Evolutionary conservation across 2,888 invertebrate genomes (phyloP), one percentile per base, ranked within the genome.

Genomic region (Mesorhabditis spiculigera): DNA sequence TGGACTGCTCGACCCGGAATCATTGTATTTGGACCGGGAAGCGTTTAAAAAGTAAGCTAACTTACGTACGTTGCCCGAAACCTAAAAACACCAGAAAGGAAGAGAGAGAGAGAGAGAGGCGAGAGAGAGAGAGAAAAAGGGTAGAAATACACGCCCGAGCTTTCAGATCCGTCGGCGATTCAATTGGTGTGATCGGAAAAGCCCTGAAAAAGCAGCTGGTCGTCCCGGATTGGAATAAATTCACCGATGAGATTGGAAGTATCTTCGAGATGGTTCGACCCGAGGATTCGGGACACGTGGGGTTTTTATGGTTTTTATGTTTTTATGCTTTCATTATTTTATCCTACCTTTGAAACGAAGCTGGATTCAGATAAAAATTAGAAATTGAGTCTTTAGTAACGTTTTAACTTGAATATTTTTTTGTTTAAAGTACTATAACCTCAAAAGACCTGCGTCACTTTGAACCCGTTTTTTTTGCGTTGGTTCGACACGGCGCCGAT

Each of bases 171-270:
- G 79, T 84, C 44, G 84, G 82, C 65, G 78, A 76, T 16, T 78
- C 79, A 66, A 84, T 85, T 65, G 79, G 81, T 16, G 78, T 85
- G 42, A 81, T 85, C 58, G 76, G 80, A n/a, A 84, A 81, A 67
- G 83, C 85, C 4, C 73, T 85, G 61, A 79, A 93, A 58, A 93
- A 93, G 86, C 93, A 95, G 86, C 94, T 96, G 86, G 92, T 95
- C 71, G 93, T 97, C 80, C 96, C 96, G 8, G 95, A 96, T 86
- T 95, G 94, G 87, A 90, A 91, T 72, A 91, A 91, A 70, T 96
- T 96, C 86, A 92, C 92, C 61, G 92, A 93, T 86, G 91, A 93
- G 84, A 91, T 96, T 74, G 94, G 94, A 86, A 93, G 94, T 78
- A 93, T 96, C 87, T 97, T 81, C 68, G 79, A 80, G 61, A 72